These are phyloP conservation scores for Sceloporus undulatus DNA, from an alignment of 2,113 vertebrate species.

Conservation along the genomic window DNA sequence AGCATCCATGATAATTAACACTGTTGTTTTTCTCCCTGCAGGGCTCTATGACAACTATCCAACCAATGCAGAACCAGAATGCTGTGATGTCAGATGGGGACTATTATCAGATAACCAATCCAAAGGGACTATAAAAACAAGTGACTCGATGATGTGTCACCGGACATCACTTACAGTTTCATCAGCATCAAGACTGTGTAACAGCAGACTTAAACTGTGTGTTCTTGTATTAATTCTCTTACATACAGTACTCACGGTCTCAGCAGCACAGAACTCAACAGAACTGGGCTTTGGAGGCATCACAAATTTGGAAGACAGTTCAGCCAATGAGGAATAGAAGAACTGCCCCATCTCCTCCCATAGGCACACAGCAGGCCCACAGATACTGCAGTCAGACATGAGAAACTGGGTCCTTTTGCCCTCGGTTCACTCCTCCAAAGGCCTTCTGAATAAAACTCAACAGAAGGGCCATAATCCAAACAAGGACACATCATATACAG, in stretches of 20 bases:
- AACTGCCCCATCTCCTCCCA: slow-evolving; percentile 53
- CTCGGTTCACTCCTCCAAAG: slow-evolving; percentile 73
- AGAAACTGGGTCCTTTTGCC: slow-evolving; percentile 71
- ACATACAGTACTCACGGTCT: slow-evolving; percentile 96
- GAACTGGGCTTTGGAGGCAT: slow-evolving; percentile 88
- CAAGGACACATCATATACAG: slow-evolving; percentile 83
- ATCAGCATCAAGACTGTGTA: slow-evolving; percentile 94
- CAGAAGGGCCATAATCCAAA: slow-evolving; percentile 78
- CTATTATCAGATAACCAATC: slow-evolving; percentile 84
- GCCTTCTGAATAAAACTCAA: slow-evolving; percentile 79
- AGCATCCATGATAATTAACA: slow-evolving; percentile 15
- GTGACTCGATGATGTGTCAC: slow-evolving; percentile 88
- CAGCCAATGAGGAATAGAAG: slow-evolving; percentile 90
- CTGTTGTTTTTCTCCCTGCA: slow-evolving; percentile 66
- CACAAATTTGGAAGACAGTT: slow-evolving; percentile 89
- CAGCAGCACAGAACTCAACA: slow-evolving; percentile 92
- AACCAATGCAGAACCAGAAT: slow-evolving; percentile 91
- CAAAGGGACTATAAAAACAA: slow-evolving; percentile 86
- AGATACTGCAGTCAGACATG: slow-evolving; percentile 60
- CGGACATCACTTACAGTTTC: slow-evolving; percentile 91
- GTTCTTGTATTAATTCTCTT: slow-evolving; percentile 95
- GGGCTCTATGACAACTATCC: slow-evolving; percentile 94
- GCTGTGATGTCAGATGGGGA: slow-evolving; percentile 96
- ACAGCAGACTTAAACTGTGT: slow-evolving; percentile 96
- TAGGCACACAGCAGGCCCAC: slow-evolving; percentile 67